Evolutionary conservation across 1,140 invertebrate genomes (phyloP).

Genomic region (Diprion similis): DNA sequence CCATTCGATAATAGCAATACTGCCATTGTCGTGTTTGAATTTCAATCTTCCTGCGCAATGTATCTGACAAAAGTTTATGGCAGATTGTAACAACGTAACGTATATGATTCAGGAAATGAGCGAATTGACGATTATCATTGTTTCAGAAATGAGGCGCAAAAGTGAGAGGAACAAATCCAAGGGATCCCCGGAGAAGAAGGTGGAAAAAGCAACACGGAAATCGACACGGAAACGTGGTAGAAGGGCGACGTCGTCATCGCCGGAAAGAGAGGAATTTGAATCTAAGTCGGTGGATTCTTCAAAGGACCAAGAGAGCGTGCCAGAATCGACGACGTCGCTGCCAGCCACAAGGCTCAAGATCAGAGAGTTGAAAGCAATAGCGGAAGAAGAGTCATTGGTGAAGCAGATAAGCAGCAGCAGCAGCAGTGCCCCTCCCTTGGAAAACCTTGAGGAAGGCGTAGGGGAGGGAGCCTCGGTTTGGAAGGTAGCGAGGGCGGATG

Average conservation of each 20-base stretch:
- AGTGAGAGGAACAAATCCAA: slow-evolving; percentile 60
- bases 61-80: too few species aligned
- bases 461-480: slow-evolving; percentile 52
- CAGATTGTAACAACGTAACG: too few species aligned
- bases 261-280: slow-evolving; percentile 44
- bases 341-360: slow-evolving; percentile 10
- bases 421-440: slow-evolving; percentile 18
- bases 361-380: slow-evolving; percentile 27
- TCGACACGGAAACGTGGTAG: slow-evolving; percentile 49
- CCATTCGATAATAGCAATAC: too few species aligned
- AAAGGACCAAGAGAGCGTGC: background rate
- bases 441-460: slow-evolving; percentile 32
- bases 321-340: background rate
- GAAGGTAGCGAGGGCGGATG: slow-evolving; percentile 64
- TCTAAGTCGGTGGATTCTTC: background rate
- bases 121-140: too few species aligned
- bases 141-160: slow-evolving; percentile 57
- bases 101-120: too few species aligned
- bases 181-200: slow-evolving; percentile 55
- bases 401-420: slow-evolving; percentile 31
- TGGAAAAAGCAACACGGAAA: slow-evolving; percentile 53
- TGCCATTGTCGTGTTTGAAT: too few species aligned
- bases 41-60: too few species aligned
- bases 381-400: slow-evolving; percentile 21
- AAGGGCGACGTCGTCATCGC: slow-evolving; percentile 51